These are phyloP conservation scores for Eutrigla gurnardus DNA, from an alignment of 2,797 vertebrate species.

Conservation along the genomic window DNA sequence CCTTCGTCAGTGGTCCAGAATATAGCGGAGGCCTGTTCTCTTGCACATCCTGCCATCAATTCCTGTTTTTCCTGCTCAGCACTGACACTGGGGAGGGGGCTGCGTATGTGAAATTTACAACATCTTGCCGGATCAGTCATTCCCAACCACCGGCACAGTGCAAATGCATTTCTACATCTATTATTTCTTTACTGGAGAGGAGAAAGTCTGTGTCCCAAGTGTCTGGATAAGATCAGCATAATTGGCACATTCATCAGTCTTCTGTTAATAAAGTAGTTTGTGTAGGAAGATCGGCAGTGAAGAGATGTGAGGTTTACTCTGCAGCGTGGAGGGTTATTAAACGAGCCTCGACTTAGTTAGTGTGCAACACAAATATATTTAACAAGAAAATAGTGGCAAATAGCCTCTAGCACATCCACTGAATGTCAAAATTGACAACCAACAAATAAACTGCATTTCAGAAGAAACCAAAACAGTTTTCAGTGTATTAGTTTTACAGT, in stretches of 20 bases:
- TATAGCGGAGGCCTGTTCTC: conserved; percentile 61
- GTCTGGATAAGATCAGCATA: conserved; percentile 70
- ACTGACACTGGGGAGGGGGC: conserved; percentile 64
- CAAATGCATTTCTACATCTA: conserved; percentile 39
- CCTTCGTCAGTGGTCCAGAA: conserved; percentile 59
- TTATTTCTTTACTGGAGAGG: conserved; percentile 28
- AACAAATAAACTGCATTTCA: conserved; percentile 4
- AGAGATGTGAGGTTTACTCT: conserved; percentile 36
- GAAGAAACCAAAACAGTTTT: neutral
- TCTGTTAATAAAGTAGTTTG: conserved; percentile 62
- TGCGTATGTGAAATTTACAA: conserved; percentile 67
- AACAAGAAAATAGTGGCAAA: neutral
- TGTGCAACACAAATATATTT: conserved; percentile 5
- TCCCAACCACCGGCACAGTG: conserved; percentile 35
- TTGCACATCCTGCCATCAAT: conserved; percentile 69
- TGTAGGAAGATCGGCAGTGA: conserved; percentile 55
- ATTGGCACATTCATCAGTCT: conserved; percentile 72
- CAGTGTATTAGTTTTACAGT: neutral
- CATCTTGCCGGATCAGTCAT: conserved; percentile 59
- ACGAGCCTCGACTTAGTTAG: conserved; percentile 1
- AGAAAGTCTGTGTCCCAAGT: conserved; percentile 36
- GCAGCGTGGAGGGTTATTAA: neutral
- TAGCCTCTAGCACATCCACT: conserved; percentile 2
- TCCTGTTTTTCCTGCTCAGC: conserved; percentile 72
- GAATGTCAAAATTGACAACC: neutral